Conservation (phyloP, 1,140 invertebrate species). For the Asobara japonica region DNA sequence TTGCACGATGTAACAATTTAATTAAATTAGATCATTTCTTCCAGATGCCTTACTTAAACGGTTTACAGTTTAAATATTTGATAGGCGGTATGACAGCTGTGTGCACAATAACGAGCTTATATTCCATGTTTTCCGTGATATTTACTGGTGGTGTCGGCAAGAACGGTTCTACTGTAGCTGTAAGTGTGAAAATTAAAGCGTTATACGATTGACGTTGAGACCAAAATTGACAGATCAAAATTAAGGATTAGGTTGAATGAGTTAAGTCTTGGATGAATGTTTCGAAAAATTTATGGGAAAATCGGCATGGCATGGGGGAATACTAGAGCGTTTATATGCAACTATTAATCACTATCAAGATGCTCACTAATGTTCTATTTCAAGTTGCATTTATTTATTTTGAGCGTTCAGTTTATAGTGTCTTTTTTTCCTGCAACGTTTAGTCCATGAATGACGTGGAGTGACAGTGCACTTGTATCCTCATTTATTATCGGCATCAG, state of each 20-base stretch:
- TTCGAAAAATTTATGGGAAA: constrained; percentile 39
- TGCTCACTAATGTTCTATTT: constrained; percentile 50
- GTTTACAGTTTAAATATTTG: constrained; percentile 78
- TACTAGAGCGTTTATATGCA: constrained; percentile 41
- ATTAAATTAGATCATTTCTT: constrained; percentile 59
- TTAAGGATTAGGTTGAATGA: not conserved
- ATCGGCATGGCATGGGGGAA: constrained; percentile 64
- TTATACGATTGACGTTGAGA: constrained; percentile 46
- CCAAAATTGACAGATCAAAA: not conserved
- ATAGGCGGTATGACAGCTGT: constrained; percentile 77
- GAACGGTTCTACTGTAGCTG: constrained; percentile 91
- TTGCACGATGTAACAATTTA: not conserved
- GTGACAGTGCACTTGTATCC: constrained; percentile 8
- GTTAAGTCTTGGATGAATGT: not conserved
- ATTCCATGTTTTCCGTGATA: constrained; percentile 79
- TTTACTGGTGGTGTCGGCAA: constrained; percentile 94
- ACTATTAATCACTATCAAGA: constrained; percentile 20
- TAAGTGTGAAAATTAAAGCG: constrained; percentile 69
- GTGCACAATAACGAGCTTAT: constrained; percentile 75
- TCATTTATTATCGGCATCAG: not conserved
- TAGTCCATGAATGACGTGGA: constrained; percentile 21
- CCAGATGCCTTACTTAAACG: constrained; percentile 68
- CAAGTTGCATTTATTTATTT: constrained; percentile 14
- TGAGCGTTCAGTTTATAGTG: constrained; percentile 3
- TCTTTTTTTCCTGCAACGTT: constrained; percentile 23